These are phyloP conservation scores for Orthosia gothica DNA, from an alignment of 2,888 invertebrate species.

Conservation along the genomic window DNA sequence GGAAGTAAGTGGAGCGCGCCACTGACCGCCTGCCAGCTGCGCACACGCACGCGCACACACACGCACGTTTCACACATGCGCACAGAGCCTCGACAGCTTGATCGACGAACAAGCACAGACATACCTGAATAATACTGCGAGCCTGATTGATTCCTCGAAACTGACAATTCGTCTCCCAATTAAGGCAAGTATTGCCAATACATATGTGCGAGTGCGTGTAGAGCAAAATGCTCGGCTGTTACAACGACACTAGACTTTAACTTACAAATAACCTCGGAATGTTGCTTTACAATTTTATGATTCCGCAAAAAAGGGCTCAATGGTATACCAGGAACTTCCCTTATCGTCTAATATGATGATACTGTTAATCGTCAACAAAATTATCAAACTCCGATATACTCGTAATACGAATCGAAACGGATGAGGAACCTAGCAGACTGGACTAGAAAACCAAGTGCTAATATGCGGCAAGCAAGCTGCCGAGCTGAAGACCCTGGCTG, in stretches of 20 bases:
- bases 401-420: not conserved
- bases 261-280: not conserved
- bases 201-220: not conserved
- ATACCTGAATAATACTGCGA: slow-evolving; percentile 16
- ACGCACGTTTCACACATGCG: not conserved
- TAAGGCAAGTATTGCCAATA: slow-evolving; percentile 6
- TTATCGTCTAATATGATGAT: not conserved
- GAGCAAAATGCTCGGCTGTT: not conserved
- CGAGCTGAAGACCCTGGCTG: no score
- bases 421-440: not conserved
- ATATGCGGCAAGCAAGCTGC: not conserved
- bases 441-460: not conserved
- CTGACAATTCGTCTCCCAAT: slow-evolving; percentile 21
- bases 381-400: not conserved
- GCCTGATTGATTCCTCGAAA: slow-evolving; percentile 19
- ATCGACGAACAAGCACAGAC: not conserved
- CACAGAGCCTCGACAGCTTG: not conserved
- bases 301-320: no score
- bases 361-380: not conserved
- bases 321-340: not conserved
- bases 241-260: not conserved
- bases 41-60: not conserved
- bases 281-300: not conserved
- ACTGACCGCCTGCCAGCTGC: slow-evolving; percentile 8
- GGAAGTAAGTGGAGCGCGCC: slow-evolving; percentile 27